Percentiles rank a stretch among this genome's conserved stretches.
Conservation (phyloP, 1,140 invertebrate genomes). For the Coelopa frigida region DNA sequence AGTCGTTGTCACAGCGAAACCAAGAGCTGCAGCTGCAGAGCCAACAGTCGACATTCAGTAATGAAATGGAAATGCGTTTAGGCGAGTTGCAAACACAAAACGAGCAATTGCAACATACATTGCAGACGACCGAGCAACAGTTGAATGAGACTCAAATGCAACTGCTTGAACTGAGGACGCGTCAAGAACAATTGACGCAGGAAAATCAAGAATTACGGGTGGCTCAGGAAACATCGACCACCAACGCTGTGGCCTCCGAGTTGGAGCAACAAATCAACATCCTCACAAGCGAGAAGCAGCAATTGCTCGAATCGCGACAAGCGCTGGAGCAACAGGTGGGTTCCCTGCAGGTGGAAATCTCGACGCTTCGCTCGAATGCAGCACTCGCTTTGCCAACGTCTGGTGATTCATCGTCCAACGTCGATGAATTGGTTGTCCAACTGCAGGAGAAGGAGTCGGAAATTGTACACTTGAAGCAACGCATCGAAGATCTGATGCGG, state of each 20-base stretch:
- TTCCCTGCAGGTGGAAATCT: too few species aligned
- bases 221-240: too few species aligned
- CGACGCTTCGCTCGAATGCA: too few species aligned
- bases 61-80: too few species aligned
- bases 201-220: slow-evolving; percentile 1
- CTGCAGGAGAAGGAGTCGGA: slow-evolving; percentile 42
- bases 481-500: slow-evolving; percentile 43
- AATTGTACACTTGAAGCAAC: slow-evolving; percentile 44
- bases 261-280: too few species aligned
- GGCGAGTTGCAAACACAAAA: too few species aligned
- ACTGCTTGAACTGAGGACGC: slow-evolving; percentile 1
- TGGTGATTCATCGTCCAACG: slow-evolving; percentile 16
- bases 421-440: slow-evolving; percentile 23
- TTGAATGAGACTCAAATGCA: not conserved
- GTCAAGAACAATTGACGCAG: not conserved
- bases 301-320: not conserved
- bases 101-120: too few species aligned
- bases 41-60: too few species aligned
- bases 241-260: too few species aligned
- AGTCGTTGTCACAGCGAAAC: too few species aligned
- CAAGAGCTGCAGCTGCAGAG: too few species aligned
- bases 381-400: not conserved
- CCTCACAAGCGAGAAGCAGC: too few species aligned
- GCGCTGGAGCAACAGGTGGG: not conserved
- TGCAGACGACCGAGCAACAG: not conserved